These are phyloP conservation scores for Stichopus chloronotus DNA, from an alignment of 35 echinoderm and acorn worm genomes.

Conservation along the genomic window DNA sequence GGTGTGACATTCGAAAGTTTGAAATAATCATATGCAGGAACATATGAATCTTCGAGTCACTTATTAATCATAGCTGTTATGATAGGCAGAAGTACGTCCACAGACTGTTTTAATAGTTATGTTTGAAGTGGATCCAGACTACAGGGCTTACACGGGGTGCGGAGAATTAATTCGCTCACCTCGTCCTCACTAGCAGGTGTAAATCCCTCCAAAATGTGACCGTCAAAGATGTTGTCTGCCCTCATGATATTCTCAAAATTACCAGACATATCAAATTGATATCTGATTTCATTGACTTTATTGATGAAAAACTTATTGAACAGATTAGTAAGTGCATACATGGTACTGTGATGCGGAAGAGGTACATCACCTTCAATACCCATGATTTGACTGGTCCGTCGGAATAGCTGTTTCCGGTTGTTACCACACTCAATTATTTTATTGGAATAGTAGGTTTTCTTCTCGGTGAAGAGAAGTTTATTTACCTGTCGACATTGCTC, in stretches of 20 bases:
- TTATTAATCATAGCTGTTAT: conserved; percentile 54
- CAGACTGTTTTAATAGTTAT: conserved; percentile 52
- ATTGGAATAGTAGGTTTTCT: conserved; percentile 47
- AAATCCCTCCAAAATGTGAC: not conserved
- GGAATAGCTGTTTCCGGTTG: conserved; percentile 36
- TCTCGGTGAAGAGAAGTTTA: conserved; percentile 27
- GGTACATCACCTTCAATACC: not conserved
- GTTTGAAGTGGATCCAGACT: conserved; percentile 44
- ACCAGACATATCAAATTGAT: not conserved
- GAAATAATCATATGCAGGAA: not conserved
- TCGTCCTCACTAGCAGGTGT: conserved; percentile 7
- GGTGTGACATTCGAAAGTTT: conserved; percentile 44
- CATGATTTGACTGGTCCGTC: conserved; percentile 19
- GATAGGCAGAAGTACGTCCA: conserved; percentile 19
- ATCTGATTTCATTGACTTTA: not conserved
- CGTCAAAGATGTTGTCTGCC: conserved; percentile 24
- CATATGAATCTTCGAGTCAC: not conserved
- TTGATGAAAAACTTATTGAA: conserved; percentile 54
- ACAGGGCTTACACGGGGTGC: conserved; percentile 19
- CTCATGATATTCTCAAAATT: not conserved
- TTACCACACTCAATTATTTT: conserved; percentile 32
- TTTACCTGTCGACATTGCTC: conserved; percentile 25
- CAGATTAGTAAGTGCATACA: not conserved
- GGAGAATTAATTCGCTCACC: conserved; percentile 33
- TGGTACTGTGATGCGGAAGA: not conserved